Percentiles rank a stretch among this genome's conserved stretches.
These are phyloP conservation scores for Ochotona curzoniae DNA, from an alignment of 2,113 vertebrate genomes.

Conservation along the genomic window DNA sequence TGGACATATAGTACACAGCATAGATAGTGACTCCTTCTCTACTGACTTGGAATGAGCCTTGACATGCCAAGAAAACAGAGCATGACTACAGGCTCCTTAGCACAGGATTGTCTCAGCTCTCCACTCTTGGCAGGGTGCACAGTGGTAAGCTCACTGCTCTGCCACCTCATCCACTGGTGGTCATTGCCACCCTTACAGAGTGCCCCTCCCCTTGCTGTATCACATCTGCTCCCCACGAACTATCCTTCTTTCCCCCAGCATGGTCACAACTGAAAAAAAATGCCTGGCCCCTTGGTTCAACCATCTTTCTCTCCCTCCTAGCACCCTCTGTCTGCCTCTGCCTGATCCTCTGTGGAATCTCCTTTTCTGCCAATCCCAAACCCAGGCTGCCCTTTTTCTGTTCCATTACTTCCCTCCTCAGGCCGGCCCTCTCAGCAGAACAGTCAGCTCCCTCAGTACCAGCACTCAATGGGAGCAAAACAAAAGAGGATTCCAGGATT, in stretches of 20 bases:
- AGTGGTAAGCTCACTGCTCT: neutral
- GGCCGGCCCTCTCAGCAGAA: neutral
- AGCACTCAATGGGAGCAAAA: neutral
- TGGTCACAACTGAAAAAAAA: neutral
- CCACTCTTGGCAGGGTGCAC: no score
- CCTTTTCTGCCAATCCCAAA: neutral
- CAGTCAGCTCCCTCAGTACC: no score
- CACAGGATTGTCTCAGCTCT: neutral
- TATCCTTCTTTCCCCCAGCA: neutral
- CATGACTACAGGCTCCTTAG: neutral
- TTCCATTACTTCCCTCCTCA: neutral
- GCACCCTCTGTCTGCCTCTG: neutral
- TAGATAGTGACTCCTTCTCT: neutral
- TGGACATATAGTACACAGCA: accelerated
- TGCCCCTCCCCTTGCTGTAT: neutral
- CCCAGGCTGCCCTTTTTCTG: neutral
- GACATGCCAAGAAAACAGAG: no score
- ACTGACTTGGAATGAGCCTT: neutral
- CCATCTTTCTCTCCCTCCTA: no score
- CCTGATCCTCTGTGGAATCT: neutral
- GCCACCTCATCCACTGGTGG: neutral
- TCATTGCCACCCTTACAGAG: no score
- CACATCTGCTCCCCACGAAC: accelerated
- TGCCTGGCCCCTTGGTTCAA: accelerated
- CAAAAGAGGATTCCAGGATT: neutral